Evolutionary conservation across 23 tunicate genomes (phyloP).

Genomic region (Oikopleura vanhoeffeni): DNA sequence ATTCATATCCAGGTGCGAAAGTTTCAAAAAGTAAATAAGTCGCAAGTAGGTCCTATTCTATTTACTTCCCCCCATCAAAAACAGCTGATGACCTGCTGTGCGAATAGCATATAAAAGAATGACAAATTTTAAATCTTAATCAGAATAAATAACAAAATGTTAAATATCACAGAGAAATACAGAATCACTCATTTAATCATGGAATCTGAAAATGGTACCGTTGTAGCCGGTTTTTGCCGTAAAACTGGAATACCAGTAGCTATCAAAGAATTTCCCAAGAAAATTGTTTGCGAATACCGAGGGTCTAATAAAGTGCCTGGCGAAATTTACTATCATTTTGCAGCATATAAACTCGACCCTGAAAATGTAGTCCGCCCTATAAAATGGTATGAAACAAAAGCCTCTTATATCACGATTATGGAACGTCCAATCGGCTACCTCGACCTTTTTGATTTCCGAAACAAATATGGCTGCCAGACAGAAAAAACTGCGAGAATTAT

Average conservation of each 20-base stretch:
- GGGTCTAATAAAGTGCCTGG: not conserved
- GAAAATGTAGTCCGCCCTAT: not conserved
- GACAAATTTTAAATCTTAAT: no score
- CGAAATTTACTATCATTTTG: not conserved
- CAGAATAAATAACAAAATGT: no score
- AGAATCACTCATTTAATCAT: not conserved
- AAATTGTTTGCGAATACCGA: not conserved
- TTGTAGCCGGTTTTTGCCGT: not conserved
- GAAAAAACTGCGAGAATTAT: not conserved
- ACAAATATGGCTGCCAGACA: not conserved
- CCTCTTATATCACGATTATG: not conserved
- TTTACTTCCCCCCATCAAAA: no score
- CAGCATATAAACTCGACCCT: not conserved
- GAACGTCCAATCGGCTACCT: not conserved
- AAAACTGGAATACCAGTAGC: not conserved
- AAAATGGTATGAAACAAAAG: not conserved
- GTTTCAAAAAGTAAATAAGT: no score
- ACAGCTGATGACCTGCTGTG: no score
- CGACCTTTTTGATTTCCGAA: not conserved
- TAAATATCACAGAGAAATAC: no score
- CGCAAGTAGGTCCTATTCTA: no score
- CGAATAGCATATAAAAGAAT: no score
- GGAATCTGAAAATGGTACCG: not conserved
- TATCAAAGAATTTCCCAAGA: not conserved
- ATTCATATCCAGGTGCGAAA: no score